phyloP scores from a whole-genome alignment of 2,888 invertebrate genomes.

The Platynereis dumerilii region DNA sequence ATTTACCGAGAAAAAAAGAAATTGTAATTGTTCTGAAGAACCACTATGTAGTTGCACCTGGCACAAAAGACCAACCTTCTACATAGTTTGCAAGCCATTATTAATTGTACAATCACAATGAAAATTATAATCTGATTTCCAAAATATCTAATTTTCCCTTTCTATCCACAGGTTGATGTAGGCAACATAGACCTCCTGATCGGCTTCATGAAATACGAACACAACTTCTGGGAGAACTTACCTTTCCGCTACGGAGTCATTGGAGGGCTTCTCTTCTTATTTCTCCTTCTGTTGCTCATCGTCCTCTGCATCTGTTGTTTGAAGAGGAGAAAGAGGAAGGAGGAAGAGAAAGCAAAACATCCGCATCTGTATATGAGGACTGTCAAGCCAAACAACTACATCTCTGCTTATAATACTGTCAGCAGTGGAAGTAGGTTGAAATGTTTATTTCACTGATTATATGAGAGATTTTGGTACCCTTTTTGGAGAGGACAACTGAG shows the following conservation, averaged over 20 bases:
- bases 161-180: conserved; percentile 30
- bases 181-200: conserved; percentile 25
- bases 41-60: too few species aligned
- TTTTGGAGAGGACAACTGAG: too few species aligned
- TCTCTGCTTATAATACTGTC: conserved; percentile 21
- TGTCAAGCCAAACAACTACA: conserved; percentile 23
- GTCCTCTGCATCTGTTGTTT: conserved; percentile 10
- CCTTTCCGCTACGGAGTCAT: conserved; percentile 28
- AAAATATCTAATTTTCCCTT: too few species aligned
- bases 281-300: conserved; percentile 23
- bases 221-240: conserved; percentile 30
- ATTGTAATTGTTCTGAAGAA: too few species aligned
- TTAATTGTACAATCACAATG: too few species aligned
- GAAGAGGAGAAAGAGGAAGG: conserved; percentile 6
- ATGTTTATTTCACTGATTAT: too few species aligned
- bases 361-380: conserved; percentile 20
- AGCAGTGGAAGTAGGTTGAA: too few species aligned
- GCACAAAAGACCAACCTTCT: too few species aligned
- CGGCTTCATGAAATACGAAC: conserved; percentile 32
- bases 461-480: too few species aligned
- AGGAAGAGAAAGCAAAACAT: conserved; percentile 17
- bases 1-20: too few species aligned
- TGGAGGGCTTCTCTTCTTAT: conserved; percentile 22
- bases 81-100: too few species aligned
- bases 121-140: too few species aligned